Percentiles rank a stretch among this genome's conserved stretches.
phyloP scores from a whole-genome alignment of 1,140 invertebrate genomes.

The Ceratosolen fusciceps region DNA sequence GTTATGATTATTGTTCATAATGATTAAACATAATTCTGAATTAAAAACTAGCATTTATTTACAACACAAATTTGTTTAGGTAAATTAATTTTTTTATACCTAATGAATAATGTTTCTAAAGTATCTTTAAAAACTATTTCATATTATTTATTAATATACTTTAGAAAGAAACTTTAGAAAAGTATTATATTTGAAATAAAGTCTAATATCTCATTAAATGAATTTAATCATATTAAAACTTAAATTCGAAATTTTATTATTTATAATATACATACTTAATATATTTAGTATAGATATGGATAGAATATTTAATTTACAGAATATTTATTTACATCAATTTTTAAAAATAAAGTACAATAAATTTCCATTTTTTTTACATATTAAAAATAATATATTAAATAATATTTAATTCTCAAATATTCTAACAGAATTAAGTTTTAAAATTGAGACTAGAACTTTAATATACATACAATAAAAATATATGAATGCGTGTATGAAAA shows the following conservation, averaged over 20 bases:
- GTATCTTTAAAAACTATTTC: constrained; percentile 20
- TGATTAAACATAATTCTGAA: constrained; percentile 1
- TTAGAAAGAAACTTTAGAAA: constrained; percentile 29
- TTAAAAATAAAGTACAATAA: constrained; percentile 22
- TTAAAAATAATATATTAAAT: neutral
- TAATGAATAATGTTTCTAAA: constrained; percentile 2
- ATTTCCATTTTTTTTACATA: too few species aligned
- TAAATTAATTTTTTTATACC: neutral
- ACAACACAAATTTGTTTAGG: too few species aligned
- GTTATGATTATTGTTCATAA: too few species aligned
- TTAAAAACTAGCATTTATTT: too few species aligned
- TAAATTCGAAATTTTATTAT: constrained; percentile 16
- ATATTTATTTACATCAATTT: constrained; percentile 24
- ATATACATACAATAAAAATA: constrained; percentile 1
- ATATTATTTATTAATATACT: neutral
- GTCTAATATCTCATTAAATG: constrained; percentile 23
- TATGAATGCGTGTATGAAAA: neutral
- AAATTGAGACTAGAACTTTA: neutral
- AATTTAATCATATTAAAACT: constrained; percentile 22
- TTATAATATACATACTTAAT: constrained; percentile 20
- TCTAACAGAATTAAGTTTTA: neutral
- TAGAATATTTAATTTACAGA: constrained; percentile 17
- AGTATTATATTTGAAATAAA: constrained; percentile 16
- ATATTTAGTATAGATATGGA: neutral
- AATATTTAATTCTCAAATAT: neutral